phyloP scores from a whole-genome alignment of 2,888 invertebrate genomes.

The Timema cristinae region DNA sequence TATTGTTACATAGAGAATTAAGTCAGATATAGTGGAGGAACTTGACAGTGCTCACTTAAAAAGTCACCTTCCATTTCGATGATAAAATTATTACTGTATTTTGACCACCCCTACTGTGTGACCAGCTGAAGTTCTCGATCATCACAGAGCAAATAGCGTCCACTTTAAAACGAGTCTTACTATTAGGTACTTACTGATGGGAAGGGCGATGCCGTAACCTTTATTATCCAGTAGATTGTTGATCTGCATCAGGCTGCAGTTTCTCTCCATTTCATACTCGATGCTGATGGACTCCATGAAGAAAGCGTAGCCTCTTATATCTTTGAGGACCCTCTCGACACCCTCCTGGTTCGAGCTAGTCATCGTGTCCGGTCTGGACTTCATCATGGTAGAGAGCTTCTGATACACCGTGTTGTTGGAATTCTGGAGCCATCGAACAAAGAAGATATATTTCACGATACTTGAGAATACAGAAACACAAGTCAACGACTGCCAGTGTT shows the following conservation, averaged over 20 bases:
- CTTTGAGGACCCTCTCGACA: slow-evolving; percentile 76
- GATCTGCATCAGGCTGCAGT: slow-evolving; percentile 80
- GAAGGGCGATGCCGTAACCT: slow-evolving; percentile 91
- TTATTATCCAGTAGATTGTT: slow-evolving; percentile 81
- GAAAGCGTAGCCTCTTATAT: slow-evolving; percentile 82
- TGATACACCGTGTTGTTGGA: slow-evolving; percentile 87
- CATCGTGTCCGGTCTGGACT: slow-evolving; percentile 77
- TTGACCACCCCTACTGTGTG: too few relatives aligned
- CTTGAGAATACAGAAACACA: too few relatives aligned
- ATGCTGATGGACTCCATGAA: slow-evolving; percentile 95
- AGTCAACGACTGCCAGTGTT: too few relatives aligned
- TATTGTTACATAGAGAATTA: too few relatives aligned
- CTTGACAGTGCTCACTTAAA: too few relatives aligned
- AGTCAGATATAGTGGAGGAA: too few relatives aligned
- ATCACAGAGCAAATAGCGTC: too few relatives aligned
- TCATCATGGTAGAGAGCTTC: slow-evolving; percentile 91
- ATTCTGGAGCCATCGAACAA: slow-evolving; percentile 42
- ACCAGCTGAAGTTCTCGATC: too few relatives aligned
- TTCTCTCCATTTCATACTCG: slow-evolving; percentile 83
- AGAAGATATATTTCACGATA: too few relatives aligned
- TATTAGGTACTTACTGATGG: slow-evolving; percentile 64
- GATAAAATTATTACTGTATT: too few relatives aligned
- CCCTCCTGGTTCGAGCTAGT: slow-evolving; percentile 80
- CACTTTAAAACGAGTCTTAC: background rate
- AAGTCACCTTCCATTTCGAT: too few relatives aligned